Conservation (phyloP, 2,888 invertebrate genomes). For the Gerris lacustris region DNA sequence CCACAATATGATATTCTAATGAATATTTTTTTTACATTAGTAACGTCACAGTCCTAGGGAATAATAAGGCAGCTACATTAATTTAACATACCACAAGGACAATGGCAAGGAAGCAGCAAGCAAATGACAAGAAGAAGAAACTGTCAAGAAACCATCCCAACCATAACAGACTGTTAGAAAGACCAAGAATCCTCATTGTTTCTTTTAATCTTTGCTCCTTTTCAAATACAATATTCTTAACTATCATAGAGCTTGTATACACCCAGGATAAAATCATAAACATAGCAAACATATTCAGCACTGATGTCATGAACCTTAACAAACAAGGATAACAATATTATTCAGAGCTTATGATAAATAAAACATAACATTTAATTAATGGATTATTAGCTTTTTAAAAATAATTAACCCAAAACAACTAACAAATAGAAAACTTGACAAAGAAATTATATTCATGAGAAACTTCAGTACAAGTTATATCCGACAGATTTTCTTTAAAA, state of each 20-base stretch:
- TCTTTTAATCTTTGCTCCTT: slow-evolving; percentile 43
- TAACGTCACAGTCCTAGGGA: no score
- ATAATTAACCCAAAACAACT: no score
- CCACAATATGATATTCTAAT: no score
- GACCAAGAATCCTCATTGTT: slow-evolving; percentile 42
- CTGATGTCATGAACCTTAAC: slow-evolving; percentile 38
- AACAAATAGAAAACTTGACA: no score
- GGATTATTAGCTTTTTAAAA: background rate
- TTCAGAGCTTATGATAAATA: no score
- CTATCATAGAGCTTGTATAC: slow-evolving; percentile 43
- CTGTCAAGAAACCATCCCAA: slow-evolving; percentile 47
- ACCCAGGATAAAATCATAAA: slow-evolving; percentile 46
- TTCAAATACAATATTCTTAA: slow-evolving; percentile 43
- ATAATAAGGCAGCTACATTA: no score
- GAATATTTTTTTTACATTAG: no score
- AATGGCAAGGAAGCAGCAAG: slow-evolving; percentile 49
- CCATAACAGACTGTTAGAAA: slow-evolving; percentile 46
- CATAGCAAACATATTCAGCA: slow-evolving; percentile 43
- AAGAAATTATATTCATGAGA: background rate
- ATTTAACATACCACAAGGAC: slow-evolving; percentile 21
- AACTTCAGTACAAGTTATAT: background rate
- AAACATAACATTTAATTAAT: background rate
- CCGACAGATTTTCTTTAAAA: no score
- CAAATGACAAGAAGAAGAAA: slow-evolving; percentile 41
- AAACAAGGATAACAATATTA: background rate